These are phyloP conservation scores for Lamprologus callipterus DNA, from an alignment of 2,113 vertebrate species.

Conservation along the genomic window DNA sequence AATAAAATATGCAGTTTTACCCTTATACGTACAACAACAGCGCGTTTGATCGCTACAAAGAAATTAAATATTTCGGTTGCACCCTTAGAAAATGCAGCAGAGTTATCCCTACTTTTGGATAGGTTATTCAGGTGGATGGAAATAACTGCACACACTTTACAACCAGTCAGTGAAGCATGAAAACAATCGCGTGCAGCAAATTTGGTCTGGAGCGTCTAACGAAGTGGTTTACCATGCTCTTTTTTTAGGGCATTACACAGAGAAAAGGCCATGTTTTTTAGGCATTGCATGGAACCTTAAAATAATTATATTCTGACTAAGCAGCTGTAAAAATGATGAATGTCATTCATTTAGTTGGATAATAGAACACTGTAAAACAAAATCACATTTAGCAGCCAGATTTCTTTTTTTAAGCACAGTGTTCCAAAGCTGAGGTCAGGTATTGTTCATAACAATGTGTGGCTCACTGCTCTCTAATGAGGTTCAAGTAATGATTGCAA, in stretches of 20 bases:
- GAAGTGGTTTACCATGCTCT: neutral
- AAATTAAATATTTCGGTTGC: neutral
- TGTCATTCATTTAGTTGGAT: conserved; percentile 41
- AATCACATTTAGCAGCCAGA: conserved; percentile 43
- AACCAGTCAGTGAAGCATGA: neutral
- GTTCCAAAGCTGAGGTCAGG: conserved; percentile 49
- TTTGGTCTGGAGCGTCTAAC: neutral
- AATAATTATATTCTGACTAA: neutral
- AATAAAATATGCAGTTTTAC: neutral
- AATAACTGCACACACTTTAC: neutral
- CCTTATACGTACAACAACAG: neutral
- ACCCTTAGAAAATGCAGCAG: neutral
- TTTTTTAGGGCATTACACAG: neutral
- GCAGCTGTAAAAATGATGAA: conserved; percentile 57
- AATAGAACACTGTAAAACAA: conserved; percentile 41
- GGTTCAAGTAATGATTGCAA: conserved; percentile 54
- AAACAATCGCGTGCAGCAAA: neutral
- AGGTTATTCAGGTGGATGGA: neutral
- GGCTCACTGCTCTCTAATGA: conserved; percentile 54
- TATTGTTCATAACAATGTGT: conserved; percentile 1
- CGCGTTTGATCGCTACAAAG: neutral
- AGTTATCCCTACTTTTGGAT: neutral
- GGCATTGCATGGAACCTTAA: neutral
- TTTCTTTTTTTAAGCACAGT: neutral
- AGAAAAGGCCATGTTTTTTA: neutral